Percentiles rank a stretch among this genome's conserved stretches.
phyloP scores from a whole-genome alignment of 2,797 vertebrate species.

The Macropus fuliginosus region DNA sequence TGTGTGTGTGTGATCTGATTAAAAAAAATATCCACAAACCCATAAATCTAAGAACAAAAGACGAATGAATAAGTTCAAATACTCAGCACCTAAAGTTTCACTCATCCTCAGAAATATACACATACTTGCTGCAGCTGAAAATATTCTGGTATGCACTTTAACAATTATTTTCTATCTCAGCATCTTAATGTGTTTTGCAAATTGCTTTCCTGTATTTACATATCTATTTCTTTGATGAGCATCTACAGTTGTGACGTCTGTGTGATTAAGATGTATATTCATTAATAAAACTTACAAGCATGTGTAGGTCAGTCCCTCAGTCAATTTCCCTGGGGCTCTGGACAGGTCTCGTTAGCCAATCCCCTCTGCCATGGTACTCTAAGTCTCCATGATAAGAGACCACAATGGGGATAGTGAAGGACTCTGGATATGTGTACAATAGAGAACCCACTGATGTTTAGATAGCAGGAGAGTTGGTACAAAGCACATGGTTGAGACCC shows the following conservation, averaged over 20 bases:
- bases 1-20: neutral
- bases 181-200: slow-evolving; percentile 15
- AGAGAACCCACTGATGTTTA: neutral
- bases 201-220: slow-evolving; percentile 16
- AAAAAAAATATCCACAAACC: neutral
- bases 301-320: neutral
- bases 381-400: neutral
- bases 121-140: neutral
- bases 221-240: neutral
- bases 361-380: neutral
- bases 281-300: slow-evolving; percentile 1
- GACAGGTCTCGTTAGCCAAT: neutral
- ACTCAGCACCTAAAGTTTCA: neutral
- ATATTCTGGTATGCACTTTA: neutral
- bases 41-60: neutral
- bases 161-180: neutral
- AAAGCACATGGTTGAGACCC: neutral
- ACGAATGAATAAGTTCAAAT: neutral
- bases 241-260: neutral
- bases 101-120: neutral
- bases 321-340: neutral
- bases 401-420: neutral
- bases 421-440: neutral
- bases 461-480: neutral
- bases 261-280: neutral